These are phyloP conservation scores for Papilio polyxenes DNA, from an alignment of 1,140 invertebrate genomes.

Conservation along the genomic window DNA sequence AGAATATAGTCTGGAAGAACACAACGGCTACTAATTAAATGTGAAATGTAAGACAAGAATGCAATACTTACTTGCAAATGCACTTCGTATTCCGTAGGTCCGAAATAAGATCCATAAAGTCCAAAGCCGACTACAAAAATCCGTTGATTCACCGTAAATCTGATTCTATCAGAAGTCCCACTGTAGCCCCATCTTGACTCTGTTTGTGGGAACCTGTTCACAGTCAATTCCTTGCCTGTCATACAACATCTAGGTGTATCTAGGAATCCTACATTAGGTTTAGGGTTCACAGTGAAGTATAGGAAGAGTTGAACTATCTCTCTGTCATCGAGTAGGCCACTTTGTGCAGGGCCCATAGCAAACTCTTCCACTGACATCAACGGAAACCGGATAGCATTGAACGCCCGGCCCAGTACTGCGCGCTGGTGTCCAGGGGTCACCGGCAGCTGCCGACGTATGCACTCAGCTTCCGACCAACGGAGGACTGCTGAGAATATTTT, in stretches of 20 bases:
- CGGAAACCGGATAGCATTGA: constrained; percentile 90
- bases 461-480: constrained; percentile 91
- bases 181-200: constrained; percentile 94
- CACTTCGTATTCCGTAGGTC: constrained; percentile 90
- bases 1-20: no score
- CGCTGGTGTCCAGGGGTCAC: constrained; percentile 87
- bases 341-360: constrained; percentile 89
- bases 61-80: constrained; percentile 83
- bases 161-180: constrained; percentile 91
- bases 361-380: constrained; percentile 95
- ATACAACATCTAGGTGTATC: constrained; percentile 90
- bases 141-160: constrained; percentile 90
- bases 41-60: background rate
- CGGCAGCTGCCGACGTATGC: constrained; percentile 84
- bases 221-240: constrained; percentile 91
- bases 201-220: constrained; percentile 90
- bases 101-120: constrained; percentile 92
- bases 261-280: constrained; percentile 86
- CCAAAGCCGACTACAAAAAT: constrained; percentile 95
- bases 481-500: constrained; percentile 89
- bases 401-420: constrained; percentile 84
- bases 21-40: no score
- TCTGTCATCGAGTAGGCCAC: constrained; percentile 87
- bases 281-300: constrained; percentile 90
- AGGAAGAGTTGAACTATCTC: constrained; percentile 90